Conservation (phyloP, 2,113 vertebrate genomes). For the Chitala chitala region DNA sequence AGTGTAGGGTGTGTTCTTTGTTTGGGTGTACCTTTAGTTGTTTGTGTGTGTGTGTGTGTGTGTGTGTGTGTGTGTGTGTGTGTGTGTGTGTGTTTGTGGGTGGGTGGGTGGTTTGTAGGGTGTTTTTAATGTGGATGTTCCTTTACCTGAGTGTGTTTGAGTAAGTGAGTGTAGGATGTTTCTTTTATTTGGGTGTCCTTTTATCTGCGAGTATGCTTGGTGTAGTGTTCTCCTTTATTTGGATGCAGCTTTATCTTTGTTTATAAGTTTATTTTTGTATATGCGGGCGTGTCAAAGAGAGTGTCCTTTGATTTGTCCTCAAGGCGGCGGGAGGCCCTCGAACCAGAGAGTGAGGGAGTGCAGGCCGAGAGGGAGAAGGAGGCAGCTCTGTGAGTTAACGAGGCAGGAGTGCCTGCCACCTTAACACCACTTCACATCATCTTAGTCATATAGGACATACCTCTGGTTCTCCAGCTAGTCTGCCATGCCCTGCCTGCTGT, state of each 20-base stretch:
- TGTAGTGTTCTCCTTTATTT: too few relatives aligned
- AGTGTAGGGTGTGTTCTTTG: too few relatives aligned
- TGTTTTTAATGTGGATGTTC: background rate
- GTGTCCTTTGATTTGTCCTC: slow-evolving; percentile 8
- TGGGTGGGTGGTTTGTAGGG: background rate
- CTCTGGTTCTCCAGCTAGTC: too few relatives aligned
- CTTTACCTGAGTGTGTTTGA: background rate
- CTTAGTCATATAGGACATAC: background rate
- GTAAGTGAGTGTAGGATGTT: background rate
- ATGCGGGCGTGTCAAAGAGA: background rate
- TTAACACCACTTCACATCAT: background rate
- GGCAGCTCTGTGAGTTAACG: slow-evolving; percentile 80
- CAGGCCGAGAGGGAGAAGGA: slow-evolving; percentile 85
- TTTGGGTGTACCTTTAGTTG: background rate
- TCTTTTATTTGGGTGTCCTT: background rate
- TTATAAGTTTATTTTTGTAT: background rate
- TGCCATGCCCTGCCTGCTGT: background rate
- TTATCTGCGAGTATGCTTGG: too few relatives aligned
- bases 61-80: background rate
- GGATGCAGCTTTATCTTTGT: background rate
- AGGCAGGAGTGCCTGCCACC: background rate
- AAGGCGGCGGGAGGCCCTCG: slow-evolving; percentile 84
- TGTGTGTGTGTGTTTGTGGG: background rate
- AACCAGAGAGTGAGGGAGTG: slow-evolving; percentile 81
- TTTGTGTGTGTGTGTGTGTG: background rate